Evolutionary conservation across 2,797 vertebrate genomes (phyloP).

Genomic region (Morelia viridis): DNA sequence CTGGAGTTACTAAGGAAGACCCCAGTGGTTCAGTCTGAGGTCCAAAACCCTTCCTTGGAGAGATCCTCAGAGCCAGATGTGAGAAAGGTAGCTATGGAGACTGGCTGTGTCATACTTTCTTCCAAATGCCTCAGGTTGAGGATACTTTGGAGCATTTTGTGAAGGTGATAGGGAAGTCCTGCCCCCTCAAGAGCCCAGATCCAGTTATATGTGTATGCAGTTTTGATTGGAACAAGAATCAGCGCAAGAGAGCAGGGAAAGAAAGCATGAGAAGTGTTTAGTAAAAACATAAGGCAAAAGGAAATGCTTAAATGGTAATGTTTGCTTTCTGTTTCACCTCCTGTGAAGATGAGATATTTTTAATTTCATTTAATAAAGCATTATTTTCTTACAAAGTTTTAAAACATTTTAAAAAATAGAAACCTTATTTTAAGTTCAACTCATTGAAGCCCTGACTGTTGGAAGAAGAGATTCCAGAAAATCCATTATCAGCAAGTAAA

Average conservation of each 20-base stretch:
- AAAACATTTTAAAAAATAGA: background rate
- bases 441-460: background rate
- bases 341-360: background rate
- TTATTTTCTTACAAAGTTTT: background rate
- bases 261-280: background rate
- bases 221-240: background rate
- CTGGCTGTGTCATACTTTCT: background rate
- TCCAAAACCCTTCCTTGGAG: background rate
- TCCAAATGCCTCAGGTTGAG: background rate
- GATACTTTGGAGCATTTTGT: background rate
- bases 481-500: background rate
- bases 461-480: background rate
- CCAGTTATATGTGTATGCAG: background rate
- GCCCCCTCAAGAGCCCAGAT: background rate
- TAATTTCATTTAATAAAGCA: background rate
- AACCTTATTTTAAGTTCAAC: background rate
- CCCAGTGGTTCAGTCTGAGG: background rate
- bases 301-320: background rate
- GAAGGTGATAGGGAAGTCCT: background rate
- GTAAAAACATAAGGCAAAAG: background rate
- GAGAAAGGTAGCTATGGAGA: background rate
- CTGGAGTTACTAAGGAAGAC: background rate
- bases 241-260: background rate
- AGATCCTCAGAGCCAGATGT: background rate
- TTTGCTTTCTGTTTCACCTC: background rate